Base-by-base conservation (phyloP, 2,797 vertebrate species). In the Anas flavirostris region DNA sequence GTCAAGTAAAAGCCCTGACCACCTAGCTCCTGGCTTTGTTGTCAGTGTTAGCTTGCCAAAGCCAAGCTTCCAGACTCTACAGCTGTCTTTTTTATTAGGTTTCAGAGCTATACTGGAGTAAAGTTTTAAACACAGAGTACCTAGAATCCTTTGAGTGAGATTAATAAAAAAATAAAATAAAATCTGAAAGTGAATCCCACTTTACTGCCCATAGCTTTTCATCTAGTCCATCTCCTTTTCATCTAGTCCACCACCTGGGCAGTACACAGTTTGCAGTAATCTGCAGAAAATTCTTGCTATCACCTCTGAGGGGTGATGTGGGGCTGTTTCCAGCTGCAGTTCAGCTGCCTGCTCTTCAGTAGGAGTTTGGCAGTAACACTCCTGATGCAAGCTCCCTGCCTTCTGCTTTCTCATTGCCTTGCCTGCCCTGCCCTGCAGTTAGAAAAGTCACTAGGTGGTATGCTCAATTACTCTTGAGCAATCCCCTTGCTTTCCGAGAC, bases 261-360 rank as follows among this genome's bases (percentile, higher is more conserved):
- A 16, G 68, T 9, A 28, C 39, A 6, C 5, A 2, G 46, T 46
- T 7, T 5, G 82, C 46, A 29, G 19, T 26, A 62, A 29, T 58
- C 22, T 2, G 5, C 33, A 41, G n/a, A 6, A 1, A 3, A 46
- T 67, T 70, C 59, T 52, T 50, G 21, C 56, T 1, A 0, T 39
- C 0, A 0, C 67, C 70, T 76, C 50, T 19, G 46, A 46, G 85
- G 50, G 85, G 79, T 76, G 28, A 0, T 2, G 2, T 11, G 28
- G 48, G 31, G 59, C 78, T 72, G n/a, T 52, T 44, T n/a, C 31
- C 13, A 1, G 39, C 33, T 69, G 3, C 50, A 0, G 25, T 39
- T 17, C 59, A 53, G 63, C 55, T 43, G n/a, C 50, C 35, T 0
- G 0, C 37, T 55, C 50, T 55, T 64, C 31, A 44, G 15, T 52